phyloP scores from a whole-genome alignment of 2,113 vertebrate species.

The Dendropsophus ebraccatus region DNA sequence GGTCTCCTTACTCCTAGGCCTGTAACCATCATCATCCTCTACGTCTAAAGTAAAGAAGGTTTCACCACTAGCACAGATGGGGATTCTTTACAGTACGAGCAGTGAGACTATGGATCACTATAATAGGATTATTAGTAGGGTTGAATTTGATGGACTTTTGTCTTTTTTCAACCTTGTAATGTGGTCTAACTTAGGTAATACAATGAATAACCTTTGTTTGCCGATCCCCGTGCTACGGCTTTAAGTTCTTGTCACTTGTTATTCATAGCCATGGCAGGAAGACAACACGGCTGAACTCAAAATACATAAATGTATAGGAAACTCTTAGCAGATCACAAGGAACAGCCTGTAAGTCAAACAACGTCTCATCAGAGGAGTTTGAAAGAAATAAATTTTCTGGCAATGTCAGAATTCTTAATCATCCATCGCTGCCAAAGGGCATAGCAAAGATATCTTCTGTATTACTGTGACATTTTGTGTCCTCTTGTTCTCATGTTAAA shows the following conservation, averaged over 20 bases:
- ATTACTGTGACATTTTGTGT: constrained; percentile 46
- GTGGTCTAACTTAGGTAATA: not conserved
- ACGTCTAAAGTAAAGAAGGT: too few species aligned
- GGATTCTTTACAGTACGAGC: too few species aligned
- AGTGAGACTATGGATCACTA: too few species aligned
- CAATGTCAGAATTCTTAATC: constrained; percentile 49
- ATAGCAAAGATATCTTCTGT: constrained; percentile 23
- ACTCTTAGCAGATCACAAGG: constrained; percentile 3
- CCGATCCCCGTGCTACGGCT: not conserved
- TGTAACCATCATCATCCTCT: too few species aligned
- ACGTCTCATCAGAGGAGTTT: constrained; percentile 15
- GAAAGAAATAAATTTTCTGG: constrained; percentile 13
- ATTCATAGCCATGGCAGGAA: not conserved
- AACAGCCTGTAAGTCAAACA: constrained; percentile 37
- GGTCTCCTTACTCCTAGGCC: too few species aligned
- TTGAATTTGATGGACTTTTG: too few species aligned
- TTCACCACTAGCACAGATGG: too few species aligned
- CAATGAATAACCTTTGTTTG: not conserved
- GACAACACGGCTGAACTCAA: not conserved
- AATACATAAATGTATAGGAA: not conserved
- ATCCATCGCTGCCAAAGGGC: constrained; percentile 40
- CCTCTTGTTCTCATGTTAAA: constrained; percentile 29
- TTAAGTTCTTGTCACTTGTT: not conserved
- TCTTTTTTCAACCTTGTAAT: too few species aligned
- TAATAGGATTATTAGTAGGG: too few species aligned